phyloP scores from a whole-genome alignment of 1,140 invertebrate species.

The Mamestra configurata region DNA sequence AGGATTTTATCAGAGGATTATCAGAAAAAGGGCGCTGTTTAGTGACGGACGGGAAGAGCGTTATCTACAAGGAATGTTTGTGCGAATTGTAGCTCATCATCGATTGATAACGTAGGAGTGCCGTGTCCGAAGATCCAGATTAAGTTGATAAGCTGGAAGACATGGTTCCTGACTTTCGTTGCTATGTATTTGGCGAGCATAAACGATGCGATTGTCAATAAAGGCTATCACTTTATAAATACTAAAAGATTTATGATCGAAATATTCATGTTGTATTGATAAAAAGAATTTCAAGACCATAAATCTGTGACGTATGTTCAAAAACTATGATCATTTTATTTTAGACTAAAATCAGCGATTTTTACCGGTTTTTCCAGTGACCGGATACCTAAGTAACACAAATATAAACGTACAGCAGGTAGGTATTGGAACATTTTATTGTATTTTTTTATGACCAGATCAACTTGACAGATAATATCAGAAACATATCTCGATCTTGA shows the following conservation, averaged over 20 bases:
- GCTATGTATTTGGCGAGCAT: not conserved
- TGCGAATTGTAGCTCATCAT: slow-evolving; percentile 9
- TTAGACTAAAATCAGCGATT: too few species aligned
- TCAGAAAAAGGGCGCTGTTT: not conserved
- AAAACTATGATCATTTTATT: too few species aligned
- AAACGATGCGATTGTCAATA: too few species aligned
- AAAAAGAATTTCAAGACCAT: too few species aligned
- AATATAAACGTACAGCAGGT: too few species aligned
- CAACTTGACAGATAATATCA: slow-evolving; percentile 15
- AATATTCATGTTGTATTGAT: too few species aligned
- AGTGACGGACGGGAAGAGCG: not conserved
- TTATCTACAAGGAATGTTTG: slow-evolving; percentile 33
- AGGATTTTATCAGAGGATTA: not conserved
- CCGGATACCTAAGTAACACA: too few species aligned
- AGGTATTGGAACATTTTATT: too few species aligned
- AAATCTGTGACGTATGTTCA: too few species aligned
- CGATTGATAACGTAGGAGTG: slow-evolving; percentile 14
- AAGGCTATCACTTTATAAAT: not conserved
- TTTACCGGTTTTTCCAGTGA: too few species aligned
- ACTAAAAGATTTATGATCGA: too few species aligned
- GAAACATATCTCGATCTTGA: not conserved
- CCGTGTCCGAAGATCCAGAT: not conserved
- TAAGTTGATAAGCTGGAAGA: not conserved
- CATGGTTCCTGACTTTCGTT: not conserved
- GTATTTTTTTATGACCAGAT: not conserved